A percentile compares a stretch with the other conserved stretches of the same genome.
Evolutionary conservation across 2,797 vertebrate genomes (phyloP).

Genomic region (Paguma larvata): DNA sequence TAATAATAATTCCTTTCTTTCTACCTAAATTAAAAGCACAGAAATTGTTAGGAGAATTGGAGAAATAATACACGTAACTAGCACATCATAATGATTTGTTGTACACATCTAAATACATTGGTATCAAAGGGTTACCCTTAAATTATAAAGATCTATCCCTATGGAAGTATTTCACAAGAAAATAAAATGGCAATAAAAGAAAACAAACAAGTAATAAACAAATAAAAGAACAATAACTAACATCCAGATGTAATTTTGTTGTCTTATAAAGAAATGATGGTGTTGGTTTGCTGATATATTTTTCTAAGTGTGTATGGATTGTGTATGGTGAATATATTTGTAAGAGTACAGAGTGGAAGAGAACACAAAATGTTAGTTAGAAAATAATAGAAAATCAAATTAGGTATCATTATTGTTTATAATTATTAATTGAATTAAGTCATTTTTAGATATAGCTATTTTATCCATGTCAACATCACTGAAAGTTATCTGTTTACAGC

Average conservation of each 20-base stretch:
- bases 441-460: background rate
- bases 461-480: background rate
- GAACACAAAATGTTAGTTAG: background rate
- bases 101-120: background rate
- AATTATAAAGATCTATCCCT: background rate
- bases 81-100: background rate
- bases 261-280: background rate
- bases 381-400: background rate
- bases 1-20: no score
- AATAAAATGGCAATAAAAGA: background rate
- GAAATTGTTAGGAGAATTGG: background rate
- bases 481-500: background rate
- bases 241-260: background rate
- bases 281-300: background rate
- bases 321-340: background rate
- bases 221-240: background rate
- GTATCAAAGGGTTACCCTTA: background rate
- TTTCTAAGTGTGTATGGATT: background rate
- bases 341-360: background rate
- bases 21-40: background rate
- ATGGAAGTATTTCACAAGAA: background rate
- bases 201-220: background rate
- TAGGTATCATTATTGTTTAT: background rate
- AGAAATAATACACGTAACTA: background rate
- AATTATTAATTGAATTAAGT: constrained; percentile 6